Evolutionary conservation across 2,113 vertebrate genomes (phyloP).

Genomic region (Climacteris rufus): DNA sequence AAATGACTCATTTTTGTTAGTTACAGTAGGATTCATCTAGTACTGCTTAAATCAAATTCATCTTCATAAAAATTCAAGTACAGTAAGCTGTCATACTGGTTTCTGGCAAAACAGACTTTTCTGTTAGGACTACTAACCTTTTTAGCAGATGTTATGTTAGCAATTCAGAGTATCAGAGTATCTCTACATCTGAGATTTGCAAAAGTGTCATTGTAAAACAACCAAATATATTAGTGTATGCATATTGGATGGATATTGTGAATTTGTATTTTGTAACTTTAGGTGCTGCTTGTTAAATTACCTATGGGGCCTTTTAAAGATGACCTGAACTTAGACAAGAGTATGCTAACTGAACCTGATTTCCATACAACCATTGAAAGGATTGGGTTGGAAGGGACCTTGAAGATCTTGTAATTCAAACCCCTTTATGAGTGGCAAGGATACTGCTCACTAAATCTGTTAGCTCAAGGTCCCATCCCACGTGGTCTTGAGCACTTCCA

Average conservation of each 20-base stretch:
- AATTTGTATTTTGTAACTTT: background rate
- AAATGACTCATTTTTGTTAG: background rate
- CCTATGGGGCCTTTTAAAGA: background rate
- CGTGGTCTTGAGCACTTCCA: background rate
- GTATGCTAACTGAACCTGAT: background rate
- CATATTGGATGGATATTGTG: background rate
- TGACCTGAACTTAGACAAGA: background rate
- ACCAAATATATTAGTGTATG: background rate
- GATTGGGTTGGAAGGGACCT: background rate
- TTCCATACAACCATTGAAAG: background rate
- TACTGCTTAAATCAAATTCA: background rate
- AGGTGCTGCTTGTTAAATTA: background rate
- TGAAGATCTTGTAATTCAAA: background rate
- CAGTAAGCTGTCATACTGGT: background rate
- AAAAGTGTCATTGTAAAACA: background rate
- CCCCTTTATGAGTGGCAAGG: rapidly evolving
- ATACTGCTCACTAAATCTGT: background rate
- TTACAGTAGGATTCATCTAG: background rate
- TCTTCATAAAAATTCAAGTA: background rate
- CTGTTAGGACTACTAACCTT: background rate
- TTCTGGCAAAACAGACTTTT: background rate
- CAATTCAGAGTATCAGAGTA: background rate
- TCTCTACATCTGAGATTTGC: background rate
- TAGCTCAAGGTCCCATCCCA: background rate
- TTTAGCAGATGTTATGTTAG: background rate